phyloP scores from a whole-genome alignment of 2,888 invertebrate species.

The Drosophila acutilabella region DNA sequence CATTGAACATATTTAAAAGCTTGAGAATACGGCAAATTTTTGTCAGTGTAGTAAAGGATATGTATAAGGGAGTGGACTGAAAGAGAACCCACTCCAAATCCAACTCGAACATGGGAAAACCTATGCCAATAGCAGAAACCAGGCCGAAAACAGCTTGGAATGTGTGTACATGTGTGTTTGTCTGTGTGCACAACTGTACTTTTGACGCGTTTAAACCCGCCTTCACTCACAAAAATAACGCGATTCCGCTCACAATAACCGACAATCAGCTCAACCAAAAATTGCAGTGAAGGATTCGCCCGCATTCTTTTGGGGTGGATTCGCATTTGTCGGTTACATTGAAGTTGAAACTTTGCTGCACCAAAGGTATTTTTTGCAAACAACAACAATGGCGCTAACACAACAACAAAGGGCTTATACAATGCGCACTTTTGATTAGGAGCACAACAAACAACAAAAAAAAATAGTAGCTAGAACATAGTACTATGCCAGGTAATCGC shows the following conservation, averaged over 20 bases:
- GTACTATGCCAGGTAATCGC: constrained; percentile 67
- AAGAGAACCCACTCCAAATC: constrained; percentile 26
- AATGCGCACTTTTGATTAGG: constrained; percentile 73
- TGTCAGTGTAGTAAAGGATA: not conserved
- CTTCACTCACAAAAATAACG: constrained; percentile 36
- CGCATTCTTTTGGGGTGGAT: constrained; percentile 49
- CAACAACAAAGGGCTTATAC: constrained; percentile 57
- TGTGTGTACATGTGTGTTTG: constrained; percentile 10
- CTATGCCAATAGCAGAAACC: constrained; percentile 34
- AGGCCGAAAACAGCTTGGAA: constrained; percentile 12
- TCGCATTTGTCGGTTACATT: constrained; percentile 21
- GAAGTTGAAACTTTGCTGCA: constrained; percentile 57
- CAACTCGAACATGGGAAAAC: constrained; percentile 28
- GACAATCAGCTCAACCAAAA: constrained; percentile 43
- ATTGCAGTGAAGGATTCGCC: constrained; percentile 44
- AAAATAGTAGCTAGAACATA: constrained; percentile 25
- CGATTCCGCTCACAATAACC: constrained; percentile 22
- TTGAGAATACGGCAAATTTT: not conserved
- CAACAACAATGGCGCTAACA: constrained; percentile 14
- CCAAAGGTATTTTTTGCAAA: constrained; percentile 36
- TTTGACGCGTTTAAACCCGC: constrained; percentile 60
- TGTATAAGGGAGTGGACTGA: not conserved
- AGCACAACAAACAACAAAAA: not conserved
- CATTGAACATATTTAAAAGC: too few relatives aligned
- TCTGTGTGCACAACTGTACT: constrained; percentile 65